Conservation (phyloP, 2,888 invertebrate species). For the Cistogaster globosa region DNA sequence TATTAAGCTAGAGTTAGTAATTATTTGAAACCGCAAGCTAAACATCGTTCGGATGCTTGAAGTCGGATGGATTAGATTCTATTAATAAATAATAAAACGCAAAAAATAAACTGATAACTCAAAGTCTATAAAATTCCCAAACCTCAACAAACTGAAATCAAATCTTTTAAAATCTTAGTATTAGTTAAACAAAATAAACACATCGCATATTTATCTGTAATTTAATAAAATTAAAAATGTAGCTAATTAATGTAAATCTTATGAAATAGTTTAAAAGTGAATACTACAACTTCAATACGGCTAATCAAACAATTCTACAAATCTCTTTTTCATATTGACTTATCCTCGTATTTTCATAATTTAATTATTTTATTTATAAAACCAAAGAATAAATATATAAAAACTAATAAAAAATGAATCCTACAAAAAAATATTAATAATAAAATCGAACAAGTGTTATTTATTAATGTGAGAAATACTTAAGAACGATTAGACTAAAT, state of each 20-base stretch:
- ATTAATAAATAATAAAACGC: slow-evolving; percentile 2
- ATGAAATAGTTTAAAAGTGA: not conserved
- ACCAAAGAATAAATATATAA: slow-evolving; percentile 3
- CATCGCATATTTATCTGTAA: not conserved
- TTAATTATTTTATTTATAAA: slow-evolving; percentile 5
- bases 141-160: no score
- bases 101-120: not conserved
- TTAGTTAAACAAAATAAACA: no score
- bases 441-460: no score
- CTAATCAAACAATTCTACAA: no score
- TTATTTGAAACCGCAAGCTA: slow-evolving; percentile 63
- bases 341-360: not conserved
- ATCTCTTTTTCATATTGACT: no score
- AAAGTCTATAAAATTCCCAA: not conserved
- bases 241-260: slow-evolving; percentile 21
- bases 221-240: not conserved
- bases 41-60: slow-evolving; percentile 43
- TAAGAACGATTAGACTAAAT: no score
- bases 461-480: slow-evolving; percentile 7
- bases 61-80: slow-evolving; percentile 47
- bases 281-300: not conserved
- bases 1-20: slow-evolving; percentile 48
- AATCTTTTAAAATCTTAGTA: no score
- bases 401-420: slow-evolving; percentile 10
- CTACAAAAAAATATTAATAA: no score